These are phyloP conservation scores for Notiomystis cincta DNA, from an alignment of 2,113 vertebrate species.

Conservation along the genomic window DNA sequence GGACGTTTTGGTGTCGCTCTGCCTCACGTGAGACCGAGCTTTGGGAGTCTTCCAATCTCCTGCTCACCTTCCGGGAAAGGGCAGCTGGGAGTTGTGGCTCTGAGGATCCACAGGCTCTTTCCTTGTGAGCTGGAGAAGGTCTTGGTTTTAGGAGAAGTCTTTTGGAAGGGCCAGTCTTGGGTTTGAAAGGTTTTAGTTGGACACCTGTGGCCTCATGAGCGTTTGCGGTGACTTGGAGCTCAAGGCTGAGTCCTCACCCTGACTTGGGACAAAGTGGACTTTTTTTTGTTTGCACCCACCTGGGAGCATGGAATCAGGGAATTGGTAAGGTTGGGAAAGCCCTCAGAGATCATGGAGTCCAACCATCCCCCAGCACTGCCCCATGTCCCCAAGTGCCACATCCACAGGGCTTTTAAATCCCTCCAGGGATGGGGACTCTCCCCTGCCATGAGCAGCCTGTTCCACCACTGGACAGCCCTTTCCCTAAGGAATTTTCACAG, in stretches of 20 bases:
- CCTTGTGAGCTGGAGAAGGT: background rate
- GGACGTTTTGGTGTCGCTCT: fast-evolving
- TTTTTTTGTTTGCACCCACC: background rate
- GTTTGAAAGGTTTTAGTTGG: background rate
- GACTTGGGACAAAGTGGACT: background rate
- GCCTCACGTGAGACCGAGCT: background rate
- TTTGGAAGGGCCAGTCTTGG: background rate
- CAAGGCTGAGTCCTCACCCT: background rate
- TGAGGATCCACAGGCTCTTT: background rate
- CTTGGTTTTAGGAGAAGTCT: background rate
- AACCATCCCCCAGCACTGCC: background rate
- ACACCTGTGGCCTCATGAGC: fast-evolving
- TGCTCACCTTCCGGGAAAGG: background rate
- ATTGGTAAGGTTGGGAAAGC: background rate
- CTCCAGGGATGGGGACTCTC: fast-evolving
- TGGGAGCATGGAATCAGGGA: background rate
- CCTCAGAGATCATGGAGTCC: background rate
- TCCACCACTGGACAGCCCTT: background rate
- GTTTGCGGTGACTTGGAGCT: background rate
- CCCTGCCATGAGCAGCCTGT: background rate
- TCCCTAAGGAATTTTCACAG: background rate
- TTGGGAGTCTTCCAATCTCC: background rate
- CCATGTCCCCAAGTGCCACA: background rate
- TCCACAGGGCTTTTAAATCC: background rate
- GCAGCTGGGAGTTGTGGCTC: background rate